These are phyloP conservation scores for Heteromyza rotundicornis DNA, from an alignment of 2,888 invertebrate genomes.

Conservation along the genomic window DNA sequence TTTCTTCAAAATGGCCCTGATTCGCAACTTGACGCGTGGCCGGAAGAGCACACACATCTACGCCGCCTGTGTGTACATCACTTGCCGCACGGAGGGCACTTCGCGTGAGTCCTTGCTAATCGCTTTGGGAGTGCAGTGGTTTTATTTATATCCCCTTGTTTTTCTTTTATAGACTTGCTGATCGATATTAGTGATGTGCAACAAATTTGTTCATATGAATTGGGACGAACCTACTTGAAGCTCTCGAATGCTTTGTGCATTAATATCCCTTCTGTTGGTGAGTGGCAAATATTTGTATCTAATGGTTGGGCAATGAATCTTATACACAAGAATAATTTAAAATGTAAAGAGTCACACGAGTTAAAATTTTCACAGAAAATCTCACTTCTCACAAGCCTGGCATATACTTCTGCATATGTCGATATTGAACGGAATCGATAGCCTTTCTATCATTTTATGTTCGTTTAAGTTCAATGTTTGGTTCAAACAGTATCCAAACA, in stretches of 20 bases:
- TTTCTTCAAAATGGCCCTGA: constrained; percentile 91
- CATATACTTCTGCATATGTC: too few species aligned
- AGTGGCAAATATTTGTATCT: constrained; percentile 64
- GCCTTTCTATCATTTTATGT: too few species aligned
- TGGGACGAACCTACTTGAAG: constrained; percentile 91
- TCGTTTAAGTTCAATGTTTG: too few species aligned
- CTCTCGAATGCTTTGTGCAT: constrained; percentile 89
- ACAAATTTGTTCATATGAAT: constrained; percentile 93
- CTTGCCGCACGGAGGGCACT: constrained; percentile 93
- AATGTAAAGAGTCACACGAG: too few species aligned
- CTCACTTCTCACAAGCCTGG: too few species aligned
- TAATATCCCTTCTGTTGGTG: constrained; percentile 85
- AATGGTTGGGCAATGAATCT: too few species aligned
- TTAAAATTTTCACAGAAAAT: too few species aligned
- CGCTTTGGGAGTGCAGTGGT: too few species aligned
- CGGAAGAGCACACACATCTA: constrained; percentile 88
- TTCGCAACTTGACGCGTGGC: constrained; percentile 85
- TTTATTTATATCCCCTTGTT: constrained; percentile 20
- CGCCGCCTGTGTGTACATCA: constrained; percentile 97
- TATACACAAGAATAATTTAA: too few species aligned
- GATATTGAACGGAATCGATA: too few species aligned
- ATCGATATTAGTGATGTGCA: constrained; percentile 98
- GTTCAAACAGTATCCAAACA: too few species aligned
- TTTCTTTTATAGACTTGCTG: constrained; percentile 83
- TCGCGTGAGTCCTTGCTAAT: constrained; percentile 74